phyloP scores from a whole-genome alignment of 2,797 vertebrate genomes.

The Gymnothorax reevesii region DNA sequence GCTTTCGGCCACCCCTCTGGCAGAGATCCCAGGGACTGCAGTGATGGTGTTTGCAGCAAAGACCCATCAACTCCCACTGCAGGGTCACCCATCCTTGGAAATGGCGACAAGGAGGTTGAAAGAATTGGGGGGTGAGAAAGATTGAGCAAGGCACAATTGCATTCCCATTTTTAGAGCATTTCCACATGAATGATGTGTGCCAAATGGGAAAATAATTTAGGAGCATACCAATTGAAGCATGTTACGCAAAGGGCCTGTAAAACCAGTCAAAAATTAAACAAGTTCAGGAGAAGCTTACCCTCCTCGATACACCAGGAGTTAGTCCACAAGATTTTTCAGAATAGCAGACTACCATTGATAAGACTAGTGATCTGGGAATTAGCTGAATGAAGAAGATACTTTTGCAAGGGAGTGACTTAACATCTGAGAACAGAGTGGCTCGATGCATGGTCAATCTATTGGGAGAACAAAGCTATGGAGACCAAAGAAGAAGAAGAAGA shows the following conservation, averaged over 20 bases:
- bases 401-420: background rate
- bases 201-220: too few relatives aligned
- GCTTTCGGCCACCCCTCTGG: conserved; percentile 47
- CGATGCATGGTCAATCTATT: background rate
- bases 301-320: background rate
- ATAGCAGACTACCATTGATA: background rate
- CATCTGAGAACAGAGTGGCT: background rate
- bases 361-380: background rate
- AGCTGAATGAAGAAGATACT: background rate
- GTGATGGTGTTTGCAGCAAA: conserved; percentile 39
- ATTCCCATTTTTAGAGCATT: too few relatives aligned
- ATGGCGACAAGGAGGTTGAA: conserved; percentile 34
- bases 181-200: too few relatives aligned
- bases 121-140: conserved; percentile 48
- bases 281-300: conserved; percentile 31
- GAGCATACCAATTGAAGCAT: too few relatives aligned
- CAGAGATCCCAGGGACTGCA: conserved; percentile 50
- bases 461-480: background rate
- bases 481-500: background rate
- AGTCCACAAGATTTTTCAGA: background rate
- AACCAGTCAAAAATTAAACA: conserved; percentile 44
- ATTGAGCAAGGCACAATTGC: conserved; percentile 9
- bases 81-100: conserved; percentile 53
- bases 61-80: conserved; percentile 38
- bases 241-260: too few relatives aligned